These are phyloP conservation scores for Colius striatus DNA, from an alignment of 2,113 vertebrate species.

Conservation along the genomic window DNA sequence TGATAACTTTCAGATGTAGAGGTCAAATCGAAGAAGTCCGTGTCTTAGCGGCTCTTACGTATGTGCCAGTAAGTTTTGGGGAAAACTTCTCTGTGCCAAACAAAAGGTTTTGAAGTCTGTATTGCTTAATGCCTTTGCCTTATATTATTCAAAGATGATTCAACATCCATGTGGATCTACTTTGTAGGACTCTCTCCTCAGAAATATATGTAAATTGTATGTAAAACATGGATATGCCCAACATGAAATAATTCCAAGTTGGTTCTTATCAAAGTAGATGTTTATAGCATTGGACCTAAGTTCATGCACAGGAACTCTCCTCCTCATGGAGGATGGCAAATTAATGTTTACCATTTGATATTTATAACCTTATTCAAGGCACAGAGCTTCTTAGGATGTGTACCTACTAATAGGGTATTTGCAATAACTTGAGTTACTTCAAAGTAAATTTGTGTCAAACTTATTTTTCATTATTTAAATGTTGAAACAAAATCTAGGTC, in stretches of 20 bases:
- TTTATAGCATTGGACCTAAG: neutral
- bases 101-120: neutral
- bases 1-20: neutral
- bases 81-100: neutral
- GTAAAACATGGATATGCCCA: neutral
- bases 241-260: neutral
- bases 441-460: neutral
- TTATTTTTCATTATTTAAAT: neutral
- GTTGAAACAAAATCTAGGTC: neutral
- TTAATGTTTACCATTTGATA: neutral
- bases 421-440: neutral
- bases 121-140: neutral
- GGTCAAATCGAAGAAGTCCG: neutral
- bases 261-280: neutral
- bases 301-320: neutral
- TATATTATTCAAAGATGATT: neutral
- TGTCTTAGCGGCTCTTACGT: neutral
- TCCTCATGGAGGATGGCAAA: neutral
- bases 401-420: neutral
- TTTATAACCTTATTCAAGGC: neutral
- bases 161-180: fast-evolving
- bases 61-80: neutral
- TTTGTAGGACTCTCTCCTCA: neutral
- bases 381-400: neutral
- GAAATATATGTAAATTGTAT: neutral